Evolutionary conservation across 2,797 vertebrate genomes (phyloP), one percentile per base, ranked within the genome.

Genomic region (Thripadectes ignobilis): DNA sequence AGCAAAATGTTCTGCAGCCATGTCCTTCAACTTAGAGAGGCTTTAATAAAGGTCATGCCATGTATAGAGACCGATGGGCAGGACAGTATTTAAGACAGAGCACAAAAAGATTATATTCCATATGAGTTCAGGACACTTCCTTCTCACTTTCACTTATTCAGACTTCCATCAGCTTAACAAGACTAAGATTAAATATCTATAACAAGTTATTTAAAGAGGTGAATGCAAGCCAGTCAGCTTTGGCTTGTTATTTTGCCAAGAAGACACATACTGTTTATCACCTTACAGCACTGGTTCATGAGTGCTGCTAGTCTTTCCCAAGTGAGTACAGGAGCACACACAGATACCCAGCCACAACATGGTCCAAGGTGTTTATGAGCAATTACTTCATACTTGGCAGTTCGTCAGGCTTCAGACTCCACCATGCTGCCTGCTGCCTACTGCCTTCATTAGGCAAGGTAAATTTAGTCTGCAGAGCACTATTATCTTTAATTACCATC

Each of bases 401-500:
- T 23, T 77, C 58, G 36, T 61, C 78, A 91, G 52, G 14, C 46
- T 88, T 73, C 88, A 92, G 59, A 58, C 85, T 95, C 58, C 77
- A 69, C 43, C 66, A 16, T 66, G n/a, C 55, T 90, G 83, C 83
- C 51, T 89, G n/a, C 54, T 90, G 83, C 83, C 48, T 87, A 41
- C 39, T 59, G 55, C n/a, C 41, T 87, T 84, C 65, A 49, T 67
- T 68, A 94, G 41, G 49, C 34, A 82, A 89, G 71, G 65, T 58
- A 88, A 80, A 85, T 61, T 88, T 72, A 95, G 69, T 88, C 48
- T 90, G 63, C 49, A 90, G 43, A 61, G 39, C 32, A 48, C 43
- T 20, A 73, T 83, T 92, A 96, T 87, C 84, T 91, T 77, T 85
- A 89, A 96, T 92, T 96, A 93, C 36, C 36, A 95, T 93, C 93